These are phyloP conservation scores for Cardiocondyla obscurior DNA, from an alignment of 1,140 invertebrate genomes.

Conservation along the genomic window DNA sequence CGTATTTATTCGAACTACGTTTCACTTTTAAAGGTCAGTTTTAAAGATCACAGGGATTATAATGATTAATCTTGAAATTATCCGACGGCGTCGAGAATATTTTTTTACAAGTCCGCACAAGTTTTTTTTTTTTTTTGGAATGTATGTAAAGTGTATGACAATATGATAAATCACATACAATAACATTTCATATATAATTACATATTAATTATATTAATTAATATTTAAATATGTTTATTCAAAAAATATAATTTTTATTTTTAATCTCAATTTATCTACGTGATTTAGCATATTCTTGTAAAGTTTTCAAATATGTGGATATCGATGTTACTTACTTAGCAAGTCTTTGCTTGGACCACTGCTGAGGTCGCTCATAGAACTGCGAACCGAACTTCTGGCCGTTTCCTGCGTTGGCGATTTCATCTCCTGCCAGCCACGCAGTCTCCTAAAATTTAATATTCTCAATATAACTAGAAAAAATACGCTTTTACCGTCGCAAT, in stretches of 20 bases:
- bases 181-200: not conserved
- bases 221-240: not conserved
- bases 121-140: no score
- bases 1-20: not conserved
- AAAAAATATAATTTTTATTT: not conserved
- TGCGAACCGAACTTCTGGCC: constrained; percentile 82
- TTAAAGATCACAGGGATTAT: not conserved
- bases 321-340: constrained; percentile 77
- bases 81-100: not conserved
- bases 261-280: not conserved
- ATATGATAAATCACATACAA: not conserved
- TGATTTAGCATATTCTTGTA: not conserved
- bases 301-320: not conserved
- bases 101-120: not conserved
- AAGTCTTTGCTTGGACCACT: constrained; percentile 79
- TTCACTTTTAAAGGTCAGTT: not conserved
- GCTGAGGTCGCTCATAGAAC: constrained; percentile 83
- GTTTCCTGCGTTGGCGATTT: constrained; percentile 81
- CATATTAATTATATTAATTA: not conserved
- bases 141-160: not conserved
- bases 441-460: constrained; percentile 72
- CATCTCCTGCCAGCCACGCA: constrained; percentile 77
- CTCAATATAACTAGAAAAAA: not conserved
- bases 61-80: not conserved
- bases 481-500: not conserved